Evolutionary conservation across 2,113 vertebrate species (phyloP).

Genomic region (Erinaceus europaeus): DNA sequence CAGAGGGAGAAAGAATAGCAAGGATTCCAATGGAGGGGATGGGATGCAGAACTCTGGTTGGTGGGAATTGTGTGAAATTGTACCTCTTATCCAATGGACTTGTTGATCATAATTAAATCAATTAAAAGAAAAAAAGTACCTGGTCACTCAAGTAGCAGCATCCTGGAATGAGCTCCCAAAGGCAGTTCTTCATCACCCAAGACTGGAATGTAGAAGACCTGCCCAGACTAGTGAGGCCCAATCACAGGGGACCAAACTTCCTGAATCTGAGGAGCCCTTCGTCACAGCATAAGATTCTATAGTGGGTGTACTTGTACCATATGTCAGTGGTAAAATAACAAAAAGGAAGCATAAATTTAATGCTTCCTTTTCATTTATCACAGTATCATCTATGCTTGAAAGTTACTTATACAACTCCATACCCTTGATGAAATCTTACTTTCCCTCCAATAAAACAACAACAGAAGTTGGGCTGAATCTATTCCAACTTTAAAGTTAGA

Average conservation of each 20-base stretch:
- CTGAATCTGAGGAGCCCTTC: not conserved
- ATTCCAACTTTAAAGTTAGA: not conserved
- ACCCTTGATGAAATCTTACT: not conserved
- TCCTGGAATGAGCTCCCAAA: not conserved
- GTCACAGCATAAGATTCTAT: not conserved
- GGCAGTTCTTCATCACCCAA: not conserved
- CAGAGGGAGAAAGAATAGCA: no score
- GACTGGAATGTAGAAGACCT: conserved; percentile 45
- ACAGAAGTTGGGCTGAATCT: not conserved
- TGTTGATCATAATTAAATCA: no score
- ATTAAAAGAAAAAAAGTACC: no score
- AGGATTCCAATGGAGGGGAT: no score
- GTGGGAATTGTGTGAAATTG: no score
- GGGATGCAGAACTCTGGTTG: no score
- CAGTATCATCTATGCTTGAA: not conserved
- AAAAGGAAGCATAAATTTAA: not conserved
- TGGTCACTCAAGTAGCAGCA: not conserved
- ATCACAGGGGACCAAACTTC: not conserved
- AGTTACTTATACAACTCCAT: not conserved
- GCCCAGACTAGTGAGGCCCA: not conserved
- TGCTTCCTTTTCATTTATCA: not conserved
- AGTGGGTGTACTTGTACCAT: not conserved
- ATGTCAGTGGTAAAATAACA: not conserved
- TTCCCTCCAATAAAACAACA: not conserved
- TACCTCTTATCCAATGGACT: no score